Evolutionary conservation across 2,797 vertebrate genomes (phyloP), one percentile per base, ranked within the genome.

Genomic region (Takifugu ocellatus): DNA sequence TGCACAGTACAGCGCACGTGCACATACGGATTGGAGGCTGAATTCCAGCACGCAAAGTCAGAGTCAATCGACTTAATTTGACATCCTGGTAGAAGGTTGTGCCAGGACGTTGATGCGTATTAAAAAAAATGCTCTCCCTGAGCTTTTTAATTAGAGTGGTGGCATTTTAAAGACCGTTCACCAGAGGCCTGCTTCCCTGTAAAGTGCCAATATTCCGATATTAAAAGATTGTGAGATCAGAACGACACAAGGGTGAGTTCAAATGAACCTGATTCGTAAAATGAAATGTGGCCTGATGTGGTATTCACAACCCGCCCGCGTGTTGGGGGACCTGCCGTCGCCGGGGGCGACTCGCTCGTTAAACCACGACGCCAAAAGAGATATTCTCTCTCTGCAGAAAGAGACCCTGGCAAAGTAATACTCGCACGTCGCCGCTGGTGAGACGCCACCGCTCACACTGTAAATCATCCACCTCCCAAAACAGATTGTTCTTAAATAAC

Each of bases 121-220:
- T 11, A 12, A 39, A 51, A 53, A 33, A n/a, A 25, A 25, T 21
- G 29, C 54, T 25, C n/a, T 56, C 55, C 33, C 25, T 62, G 51
- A 53, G 51, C 61, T 51, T 70, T 54, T 51, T 72, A 73, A 82
- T 75, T 68, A 73, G 62, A 80, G 61, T 3, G 27, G 53, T 76
- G 82, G 74, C 78, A 83, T 87, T 87, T 84, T 54, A 73, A 54
- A 73, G 50, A 54, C 43, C 31, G 58, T 75, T 60, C 29, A 33
- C 8, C 44, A 53, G 26, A 57, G 54, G 67, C 62, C 14, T 33
- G 53, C 16, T 42, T 15, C 33, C 24, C 46, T 16, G 57, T 56
- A 51, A 69, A 79, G 85, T 72, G 68, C 46, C 69, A 74, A 70
- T 70, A 65, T 53, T 67, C 61, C 53, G 39, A 48, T 50, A 21